These are phyloP conservation scores for Garrulus glandarius DNA, from an alignment of 2,797 vertebrate genomes.

Conservation along the genomic window DNA sequence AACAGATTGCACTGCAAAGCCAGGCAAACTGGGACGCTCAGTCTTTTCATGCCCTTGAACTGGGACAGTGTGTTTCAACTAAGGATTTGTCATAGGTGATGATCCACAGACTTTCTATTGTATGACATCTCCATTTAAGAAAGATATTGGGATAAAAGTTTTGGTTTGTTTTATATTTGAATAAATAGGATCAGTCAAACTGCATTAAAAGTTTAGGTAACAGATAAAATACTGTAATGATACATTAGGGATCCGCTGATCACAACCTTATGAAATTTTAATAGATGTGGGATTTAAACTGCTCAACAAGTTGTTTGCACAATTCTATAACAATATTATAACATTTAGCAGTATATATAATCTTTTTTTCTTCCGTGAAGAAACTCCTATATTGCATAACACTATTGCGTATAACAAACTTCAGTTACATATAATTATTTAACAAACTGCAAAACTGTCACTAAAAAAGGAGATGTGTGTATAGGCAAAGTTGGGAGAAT, in stretches of 20 bases:
- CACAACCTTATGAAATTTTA: not conserved
- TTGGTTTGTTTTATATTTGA: not conserved
- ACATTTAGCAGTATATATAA: not conserved
- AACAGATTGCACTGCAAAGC: not conserved
- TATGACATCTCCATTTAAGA: not conserved
- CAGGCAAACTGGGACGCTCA: not conserved
- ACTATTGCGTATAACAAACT: not conserved
- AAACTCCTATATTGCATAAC: not conserved
- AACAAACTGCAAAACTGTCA: not conserved
- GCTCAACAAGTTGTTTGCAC: not conserved
- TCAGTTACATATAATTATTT: not conserved
- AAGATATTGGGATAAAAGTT: not conserved
- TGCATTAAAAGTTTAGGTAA: not conserved
- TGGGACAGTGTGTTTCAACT: not conserved
- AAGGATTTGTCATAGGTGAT: not conserved
- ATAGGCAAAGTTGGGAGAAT: not conserved
- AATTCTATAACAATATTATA: not conserved
- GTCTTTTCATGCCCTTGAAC: not conserved
- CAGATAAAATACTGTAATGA: not conserved
- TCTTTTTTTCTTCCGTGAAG: not conserved
- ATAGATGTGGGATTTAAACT: not conserved
- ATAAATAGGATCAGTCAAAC: not conserved
- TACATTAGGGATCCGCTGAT: not conserved
- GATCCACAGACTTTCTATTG: not conserved
- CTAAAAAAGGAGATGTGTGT: not conserved